phyloP scores from a whole-genome alignment of 2,888 invertebrate species.

The Epinotia brunnichana region DNA sequence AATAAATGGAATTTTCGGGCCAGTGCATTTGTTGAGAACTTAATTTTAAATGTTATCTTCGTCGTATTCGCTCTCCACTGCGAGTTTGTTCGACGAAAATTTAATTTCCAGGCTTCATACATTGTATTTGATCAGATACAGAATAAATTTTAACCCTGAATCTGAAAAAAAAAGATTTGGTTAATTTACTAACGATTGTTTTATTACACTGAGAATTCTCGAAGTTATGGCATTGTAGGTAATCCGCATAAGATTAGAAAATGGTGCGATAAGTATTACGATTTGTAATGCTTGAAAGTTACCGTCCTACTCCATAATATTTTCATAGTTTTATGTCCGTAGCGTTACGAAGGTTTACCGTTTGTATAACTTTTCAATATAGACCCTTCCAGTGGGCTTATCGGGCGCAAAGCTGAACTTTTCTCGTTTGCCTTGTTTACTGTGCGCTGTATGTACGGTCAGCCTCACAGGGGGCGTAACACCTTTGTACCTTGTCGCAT shows the following conservation, averaged over 20 bases:
- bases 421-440: slow-evolving; percentile 28
- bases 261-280: too few species aligned
- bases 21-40: neutral
- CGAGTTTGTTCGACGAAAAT: neutral
- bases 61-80: neutral
- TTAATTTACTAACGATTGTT: neutral
- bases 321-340: too few species aligned
- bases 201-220: too few species aligned
- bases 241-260: too few species aligned
- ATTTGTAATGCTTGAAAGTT: too few species aligned
- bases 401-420: slow-evolving; percentile 9
- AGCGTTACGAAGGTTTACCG: neutral
- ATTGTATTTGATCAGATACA: neutral
- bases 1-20: neutral
- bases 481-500: too few species aligned
- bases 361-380: slow-evolving; percentile 18
- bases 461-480: too few species aligned
- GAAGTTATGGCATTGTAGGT: too few species aligned
- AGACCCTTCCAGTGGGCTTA: neutral
- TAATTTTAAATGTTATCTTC: slow-evolving; percentile 6
- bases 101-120: neutral
- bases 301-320: too few species aligned
- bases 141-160: neutral
- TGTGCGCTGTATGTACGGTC: neutral
- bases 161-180: neutral